phyloP scores from a whole-genome alignment of 1,140 invertebrate genomes.

The Drosophila bipectinata region DNA sequence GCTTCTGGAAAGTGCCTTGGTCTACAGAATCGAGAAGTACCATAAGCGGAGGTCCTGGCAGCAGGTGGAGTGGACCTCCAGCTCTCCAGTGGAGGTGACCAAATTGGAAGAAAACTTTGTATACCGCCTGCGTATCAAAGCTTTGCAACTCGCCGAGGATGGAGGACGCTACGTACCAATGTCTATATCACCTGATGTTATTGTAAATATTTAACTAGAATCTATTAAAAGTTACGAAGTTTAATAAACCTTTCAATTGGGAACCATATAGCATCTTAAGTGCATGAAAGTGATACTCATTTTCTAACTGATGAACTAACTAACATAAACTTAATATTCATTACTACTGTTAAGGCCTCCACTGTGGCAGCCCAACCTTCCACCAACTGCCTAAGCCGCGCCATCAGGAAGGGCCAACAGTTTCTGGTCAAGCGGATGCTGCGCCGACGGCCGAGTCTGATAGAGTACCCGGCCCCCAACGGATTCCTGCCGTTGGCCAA shows the following conservation, averaged over 20 bases:
- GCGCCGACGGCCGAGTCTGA: conserved; percentile 67
- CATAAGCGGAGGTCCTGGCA: conserved; percentile 63
- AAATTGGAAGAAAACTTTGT: conserved; percentile 78
- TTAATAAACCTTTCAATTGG: too few relatives aligned
- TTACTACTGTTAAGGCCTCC: conserved; percentile 31
- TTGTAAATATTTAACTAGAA: conserved; percentile 33
- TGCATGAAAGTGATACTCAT: too few relatives aligned
- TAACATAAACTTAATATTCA: too few relatives aligned
- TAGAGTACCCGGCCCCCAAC: conserved; percentile 73
- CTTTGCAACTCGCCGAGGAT: conserved; percentile 28
- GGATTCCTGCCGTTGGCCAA: conserved; percentile 76
- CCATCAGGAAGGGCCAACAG: conserved; percentile 78
- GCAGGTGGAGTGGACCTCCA: conserved; percentile 62
- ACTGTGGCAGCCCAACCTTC: conserved; percentile 65
- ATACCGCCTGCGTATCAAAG: conserved; percentile 68
- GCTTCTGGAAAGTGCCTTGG: conserved; percentile 19
- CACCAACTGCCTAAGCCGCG: conserved; percentile 67
- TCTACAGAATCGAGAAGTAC: conserved; percentile 70
- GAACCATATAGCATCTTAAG: too few relatives aligned
- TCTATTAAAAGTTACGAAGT: too few relatives aligned
- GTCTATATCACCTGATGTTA: conserved; percentile 64
- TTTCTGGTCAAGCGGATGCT: conserved; percentile 81
- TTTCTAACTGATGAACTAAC: too few relatives aligned
- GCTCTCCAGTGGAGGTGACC: conserved; percentile 34
- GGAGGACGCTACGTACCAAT: conserved; percentile 43